Evolutionary conservation across 2,113 vertebrate genomes (phyloP).

Genomic region (Anhinga anhinga): DNA sequence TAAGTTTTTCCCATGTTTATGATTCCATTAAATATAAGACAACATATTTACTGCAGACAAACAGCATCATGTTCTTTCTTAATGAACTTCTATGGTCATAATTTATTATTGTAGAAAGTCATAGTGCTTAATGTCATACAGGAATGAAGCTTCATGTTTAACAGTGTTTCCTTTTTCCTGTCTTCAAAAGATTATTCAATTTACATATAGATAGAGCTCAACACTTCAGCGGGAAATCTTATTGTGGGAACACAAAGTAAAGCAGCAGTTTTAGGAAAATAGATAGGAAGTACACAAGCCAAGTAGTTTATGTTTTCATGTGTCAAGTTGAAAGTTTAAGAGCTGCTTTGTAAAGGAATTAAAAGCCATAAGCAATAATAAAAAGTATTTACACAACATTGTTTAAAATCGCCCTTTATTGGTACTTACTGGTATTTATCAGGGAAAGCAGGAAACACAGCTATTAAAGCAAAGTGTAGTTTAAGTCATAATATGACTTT

Average conservation of each 20-base stretch:
- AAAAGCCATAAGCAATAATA: not conserved
- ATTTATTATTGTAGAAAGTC: not conserved
- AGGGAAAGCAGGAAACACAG: not conserved
- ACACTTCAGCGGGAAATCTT: not conserved
- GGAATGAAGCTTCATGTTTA: not conserved
- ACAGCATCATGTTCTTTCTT: not conserved
- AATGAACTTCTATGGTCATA: not conserved
- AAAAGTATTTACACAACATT: not conserved
- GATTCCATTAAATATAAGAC: not conserved
- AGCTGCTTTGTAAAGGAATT: not conserved
- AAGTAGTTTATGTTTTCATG: not conserved
- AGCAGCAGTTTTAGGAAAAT: not conserved
- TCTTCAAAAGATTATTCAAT: constrained; percentile 10
- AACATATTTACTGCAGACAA: not conserved
- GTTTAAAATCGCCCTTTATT: not conserved
- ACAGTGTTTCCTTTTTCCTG: not conserved
- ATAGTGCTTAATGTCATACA: not conserved
- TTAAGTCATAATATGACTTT: not conserved
- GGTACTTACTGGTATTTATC: not conserved
- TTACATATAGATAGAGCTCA: not conserved
- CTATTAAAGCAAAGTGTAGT: not conserved
- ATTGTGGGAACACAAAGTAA: not conserved
- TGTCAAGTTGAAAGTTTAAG: not conserved
- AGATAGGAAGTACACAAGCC: not conserved
- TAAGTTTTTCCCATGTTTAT: not conserved